These are phyloP conservation scores for Eristalinus aeneus DNA, from an alignment of 2,888 invertebrate species.

Conservation along the genomic window DNA sequence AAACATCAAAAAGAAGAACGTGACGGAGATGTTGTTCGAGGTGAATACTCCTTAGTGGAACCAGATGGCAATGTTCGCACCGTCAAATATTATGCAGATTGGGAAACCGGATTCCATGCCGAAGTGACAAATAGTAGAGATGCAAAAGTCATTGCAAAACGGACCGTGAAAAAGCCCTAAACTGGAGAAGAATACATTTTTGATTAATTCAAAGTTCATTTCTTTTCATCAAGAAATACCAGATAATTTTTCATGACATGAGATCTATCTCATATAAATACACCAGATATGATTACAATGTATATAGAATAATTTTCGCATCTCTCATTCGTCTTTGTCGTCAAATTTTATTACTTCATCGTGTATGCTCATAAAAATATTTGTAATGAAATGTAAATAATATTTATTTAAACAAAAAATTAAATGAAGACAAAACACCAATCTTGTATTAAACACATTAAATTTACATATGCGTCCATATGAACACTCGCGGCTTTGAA, in stretches of 20 bases:
- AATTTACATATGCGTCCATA: slow-evolving; percentile 1
- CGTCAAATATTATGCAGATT: slow-evolving; percentile 88
- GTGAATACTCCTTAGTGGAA: slow-evolving; percentile 86
- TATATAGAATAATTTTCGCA: slow-evolving; percentile 55
- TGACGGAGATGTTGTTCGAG: slow-evolving; percentile 87
- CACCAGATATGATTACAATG: slow-evolving; percentile 16
- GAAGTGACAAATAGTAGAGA: slow-evolving; percentile 86
- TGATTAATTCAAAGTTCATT: slow-evolving; percentile 28
- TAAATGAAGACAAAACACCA: slow-evolving; percentile 29
- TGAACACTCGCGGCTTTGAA: slow-evolving; percentile 24
- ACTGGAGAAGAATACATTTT: slow-evolving; percentile 70
- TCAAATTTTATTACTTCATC: slow-evolving; percentile 55
- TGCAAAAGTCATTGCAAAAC: slow-evolving; percentile 79
- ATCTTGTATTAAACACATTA: slow-evolving; percentile 44
- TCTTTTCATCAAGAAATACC: slow-evolving; percentile 3
- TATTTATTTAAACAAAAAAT: slow-evolving; percentile 62
- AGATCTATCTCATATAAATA: slow-evolving; percentile 16
- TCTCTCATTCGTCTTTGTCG: slow-evolving; percentile 55
- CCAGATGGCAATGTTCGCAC: slow-evolving; percentile 89
- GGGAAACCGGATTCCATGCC: slow-evolving; percentile 90
- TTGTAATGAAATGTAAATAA: slow-evolving; percentile 70
- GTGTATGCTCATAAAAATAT: slow-evolving; percentile 61
- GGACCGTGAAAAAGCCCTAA: slow-evolving; percentile 75
- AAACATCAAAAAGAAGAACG: slow-evolving; percentile 88
- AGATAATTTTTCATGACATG: not conserved